These are phyloP conservation scores for Helobdella robusta DNA, from an alignment of 2,888 invertebrate species.

Conservation along the genomic window DNA sequence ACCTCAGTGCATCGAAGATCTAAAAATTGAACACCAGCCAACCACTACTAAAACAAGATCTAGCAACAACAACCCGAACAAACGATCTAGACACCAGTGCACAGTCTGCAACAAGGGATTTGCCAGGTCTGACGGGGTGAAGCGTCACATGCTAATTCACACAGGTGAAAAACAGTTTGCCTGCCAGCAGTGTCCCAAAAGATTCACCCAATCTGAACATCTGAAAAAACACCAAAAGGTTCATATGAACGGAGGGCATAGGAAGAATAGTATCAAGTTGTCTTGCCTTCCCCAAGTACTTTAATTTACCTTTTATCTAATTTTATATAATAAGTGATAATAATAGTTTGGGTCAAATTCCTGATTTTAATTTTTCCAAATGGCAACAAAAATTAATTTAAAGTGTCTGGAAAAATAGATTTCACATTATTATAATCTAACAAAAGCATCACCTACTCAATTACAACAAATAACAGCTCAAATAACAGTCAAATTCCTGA, in stretches of 20 bases:
- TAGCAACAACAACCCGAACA: constrained; percentile 11
- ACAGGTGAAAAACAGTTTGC: constrained; percentile 22
- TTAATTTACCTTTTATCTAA: neutral
- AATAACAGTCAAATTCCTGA: neutral
- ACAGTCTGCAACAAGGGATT: constrained; percentile 24
- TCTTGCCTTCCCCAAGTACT: constrained; percentile 16
- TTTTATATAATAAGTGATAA: neutral
- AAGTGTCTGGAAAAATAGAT: too few relatives aligned
- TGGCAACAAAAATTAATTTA: too few relatives aligned
- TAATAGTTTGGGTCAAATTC: neutral
- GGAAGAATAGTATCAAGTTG: constrained; percentile 19
- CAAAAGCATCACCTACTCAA: too few relatives aligned
- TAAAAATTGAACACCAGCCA: constrained; percentile 17
- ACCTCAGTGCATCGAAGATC: constrained; percentile 17
- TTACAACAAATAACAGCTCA: neutral
- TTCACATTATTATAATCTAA: too few relatives aligned
- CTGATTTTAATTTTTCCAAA: neutral
- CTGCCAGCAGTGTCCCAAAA: constrained; percentile 21
- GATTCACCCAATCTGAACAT: constrained; percentile 21
- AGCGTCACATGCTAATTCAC: constrained; percentile 27
- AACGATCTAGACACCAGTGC: constrained; percentile 18
- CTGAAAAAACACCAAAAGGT: constrained; percentile 24
- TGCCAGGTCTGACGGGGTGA: constrained; percentile 20
- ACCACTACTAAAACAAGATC: neutral
- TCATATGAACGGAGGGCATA: constrained; percentile 3